Percentiles rank a stretch among this genome's conserved stretches.
Conservation (phyloP, 2,888 invertebrate species). For the Heteromurus nitidus region DNA sequence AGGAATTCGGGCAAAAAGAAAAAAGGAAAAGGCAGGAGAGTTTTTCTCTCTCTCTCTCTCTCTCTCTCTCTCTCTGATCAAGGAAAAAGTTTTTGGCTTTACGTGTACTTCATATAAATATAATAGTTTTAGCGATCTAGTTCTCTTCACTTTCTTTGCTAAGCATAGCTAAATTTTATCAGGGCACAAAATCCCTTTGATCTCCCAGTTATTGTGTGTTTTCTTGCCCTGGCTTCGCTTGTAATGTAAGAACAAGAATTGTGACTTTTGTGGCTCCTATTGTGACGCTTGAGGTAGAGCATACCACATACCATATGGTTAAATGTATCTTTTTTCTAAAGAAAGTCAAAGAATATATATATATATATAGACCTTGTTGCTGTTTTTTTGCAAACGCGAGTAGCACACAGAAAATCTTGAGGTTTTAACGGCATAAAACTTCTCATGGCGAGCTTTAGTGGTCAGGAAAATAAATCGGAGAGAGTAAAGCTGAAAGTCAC, state of each 20-base stretch:
- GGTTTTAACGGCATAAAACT: too few relatives aligned
- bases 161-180: constrained; percentile 30
- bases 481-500: not conserved
- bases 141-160: constrained; percentile 11
- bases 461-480: not conserved
- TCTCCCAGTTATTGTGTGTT: constrained; percentile 33
- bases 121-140: too few relatives aligned
- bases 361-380: not conserved
- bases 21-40: too few relatives aligned
- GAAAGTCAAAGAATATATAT: too few relatives aligned
- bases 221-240: not conserved
- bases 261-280: not conserved
- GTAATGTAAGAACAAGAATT: not conserved
- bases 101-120: constrained; percentile 3
- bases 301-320: too few relatives aligned
- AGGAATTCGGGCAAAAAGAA: not conserved
- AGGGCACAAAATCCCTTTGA: constrained; percentile 44
- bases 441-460: not conserved
- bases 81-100: not conserved
- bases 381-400: not conserved
- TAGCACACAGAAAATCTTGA: not conserved
- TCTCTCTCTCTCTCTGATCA: too few relatives aligned
- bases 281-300: too few relatives aligned
- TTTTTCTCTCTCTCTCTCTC: too few relatives aligned
- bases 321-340: too few relatives aligned